Conservation (phyloP, 2,888 invertebrate genomes). For the Aradus depressus region DNA sequence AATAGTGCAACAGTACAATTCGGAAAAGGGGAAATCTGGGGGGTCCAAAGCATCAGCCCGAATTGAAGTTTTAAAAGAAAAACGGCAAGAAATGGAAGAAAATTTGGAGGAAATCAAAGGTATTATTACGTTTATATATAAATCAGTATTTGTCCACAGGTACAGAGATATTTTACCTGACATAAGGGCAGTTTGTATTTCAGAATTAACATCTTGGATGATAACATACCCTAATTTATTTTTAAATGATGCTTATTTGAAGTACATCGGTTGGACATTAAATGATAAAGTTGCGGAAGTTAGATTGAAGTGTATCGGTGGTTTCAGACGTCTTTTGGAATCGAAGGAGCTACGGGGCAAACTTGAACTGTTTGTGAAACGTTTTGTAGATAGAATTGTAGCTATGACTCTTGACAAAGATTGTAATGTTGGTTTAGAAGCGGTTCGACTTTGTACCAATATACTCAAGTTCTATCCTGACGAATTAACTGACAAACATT, state of each 20-base stretch:
- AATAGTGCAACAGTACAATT: slow-evolving; percentile 93
- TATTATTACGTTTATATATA: slow-evolving; percentile 98
- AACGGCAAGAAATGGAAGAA: slow-evolving; percentile 91
- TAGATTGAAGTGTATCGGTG: slow-evolving; percentile 57
- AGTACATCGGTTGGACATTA: slow-evolving; percentile 98
- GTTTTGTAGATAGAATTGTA: slow-evolving; percentile 97
- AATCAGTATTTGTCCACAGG: slow-evolving; percentile 96
- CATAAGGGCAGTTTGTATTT: slow-evolving; percentile 95
- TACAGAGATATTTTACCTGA: slow-evolving; percentile 92
- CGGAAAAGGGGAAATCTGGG: slow-evolving; percentile 80
- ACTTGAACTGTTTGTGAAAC: slow-evolving; percentile 94
- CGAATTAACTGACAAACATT: slow-evolving; percentile 92
- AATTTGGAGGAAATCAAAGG: slow-evolving; percentile 99
- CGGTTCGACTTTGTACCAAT: slow-evolving; percentile 86
- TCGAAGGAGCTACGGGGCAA: slow-evolving; percentile 89
- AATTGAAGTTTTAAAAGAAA: slow-evolving; percentile 81
- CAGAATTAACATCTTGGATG: slow-evolving; percentile 99
- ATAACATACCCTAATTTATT: slow-evolving; percentile 96
- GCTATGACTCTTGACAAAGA: slow-evolving; percentile 99
- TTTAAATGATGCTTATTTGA: slow-evolving; percentile 94
- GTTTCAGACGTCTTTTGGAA: slow-evolving; percentile 88
- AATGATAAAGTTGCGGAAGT: slow-evolving; percentile 98
- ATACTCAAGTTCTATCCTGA: slow-evolving; percentile 89
- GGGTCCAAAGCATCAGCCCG: slow-evolving; percentile 87
- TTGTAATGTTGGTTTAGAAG: slow-evolving; percentile 93